Evolutionary conservation across 2,888 invertebrate genomes (phyloP).

Genomic region (Hyles lineata): DNA sequence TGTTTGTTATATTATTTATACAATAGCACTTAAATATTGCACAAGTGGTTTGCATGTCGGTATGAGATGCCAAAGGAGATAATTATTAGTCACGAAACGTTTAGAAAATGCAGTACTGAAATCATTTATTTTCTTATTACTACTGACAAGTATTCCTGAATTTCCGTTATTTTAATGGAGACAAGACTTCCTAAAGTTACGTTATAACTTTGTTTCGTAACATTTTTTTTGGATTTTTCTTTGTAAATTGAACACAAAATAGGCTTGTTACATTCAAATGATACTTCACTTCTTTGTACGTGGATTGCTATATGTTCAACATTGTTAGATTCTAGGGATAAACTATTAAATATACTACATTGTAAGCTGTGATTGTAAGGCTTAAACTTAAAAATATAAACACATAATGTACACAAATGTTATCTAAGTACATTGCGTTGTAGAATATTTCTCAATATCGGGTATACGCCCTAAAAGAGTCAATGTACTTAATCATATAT

Average conservation of each 20-base stretch:
- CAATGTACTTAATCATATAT: slow-evolving; percentile 40
- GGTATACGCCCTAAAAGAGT: slow-evolving; percentile 29
- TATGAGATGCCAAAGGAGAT: slow-evolving; percentile 49
- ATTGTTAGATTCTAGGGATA: too few species aligned
- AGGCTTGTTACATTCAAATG: neutral
- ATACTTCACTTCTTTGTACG: neutral
- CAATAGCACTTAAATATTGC: slow-evolving; percentile 34
- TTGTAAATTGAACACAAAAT: neutral
- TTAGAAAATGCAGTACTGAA: slow-evolving; percentile 41
- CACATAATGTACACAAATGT: too few species aligned
- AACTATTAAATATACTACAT: too few species aligned
- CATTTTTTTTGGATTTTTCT: neutral
- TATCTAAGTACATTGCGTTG: too few species aligned
- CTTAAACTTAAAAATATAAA: too few species aligned
- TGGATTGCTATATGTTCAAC: neutral
- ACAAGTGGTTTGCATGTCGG: slow-evolving; percentile 41
- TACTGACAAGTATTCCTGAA: neutral
- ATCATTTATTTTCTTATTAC: slow-evolving; percentile 31
- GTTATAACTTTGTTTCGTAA: neutral
- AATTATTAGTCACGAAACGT: slow-evolving; percentile 51
- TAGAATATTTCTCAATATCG: too few species aligned
- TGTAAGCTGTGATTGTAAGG: too few species aligned
- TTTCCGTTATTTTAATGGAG: neutral
- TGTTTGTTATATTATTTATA: slow-evolving; percentile 33
- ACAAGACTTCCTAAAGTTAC: neutral